phyloP scores from a whole-genome alignment of 1,140 invertebrate species.

The Danaus plexippus region DNA sequence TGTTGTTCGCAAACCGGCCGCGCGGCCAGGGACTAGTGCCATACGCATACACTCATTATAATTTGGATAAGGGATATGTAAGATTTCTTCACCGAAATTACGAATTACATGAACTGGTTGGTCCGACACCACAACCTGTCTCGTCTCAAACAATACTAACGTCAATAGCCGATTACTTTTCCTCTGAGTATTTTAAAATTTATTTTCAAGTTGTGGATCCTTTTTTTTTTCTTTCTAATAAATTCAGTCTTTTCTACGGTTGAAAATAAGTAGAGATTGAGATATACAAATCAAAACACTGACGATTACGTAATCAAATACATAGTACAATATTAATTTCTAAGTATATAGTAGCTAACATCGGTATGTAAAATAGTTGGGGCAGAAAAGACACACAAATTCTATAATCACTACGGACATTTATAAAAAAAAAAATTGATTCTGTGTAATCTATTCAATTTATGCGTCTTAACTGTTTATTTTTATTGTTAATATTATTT shows the following conservation, averaged over 20 bases:
- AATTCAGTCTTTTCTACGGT: slow-evolving; percentile 67
- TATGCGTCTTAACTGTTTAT: slow-evolving; percentile 38
- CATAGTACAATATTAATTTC: slow-evolving; percentile 48
- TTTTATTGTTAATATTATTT: background rate
- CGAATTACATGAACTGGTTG: slow-evolving; percentile 47
- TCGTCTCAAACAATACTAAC: slow-evolving; percentile 36
- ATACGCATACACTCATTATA: slow-evolving; percentile 32
- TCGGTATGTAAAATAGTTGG: slow-evolving; percentile 66
- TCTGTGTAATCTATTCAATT: slow-evolving; percentile 24
- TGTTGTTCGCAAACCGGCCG: slow-evolving; percentile 16
- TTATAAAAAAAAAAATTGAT: slow-evolving; percentile 23
- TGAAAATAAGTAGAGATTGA: slow-evolving; percentile 53
- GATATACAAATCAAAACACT: slow-evolving; percentile 40
- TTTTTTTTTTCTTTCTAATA: slow-evolving; percentile 19
- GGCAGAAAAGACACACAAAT: slow-evolving; percentile 41
- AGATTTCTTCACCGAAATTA: slow-evolving; percentile 51
- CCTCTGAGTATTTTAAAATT: slow-evolving; percentile 60
- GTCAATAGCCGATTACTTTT: slow-evolving; percentile 41
- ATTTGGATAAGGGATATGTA: slow-evolving; percentile 67
- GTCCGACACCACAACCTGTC: slow-evolving; percentile 60
- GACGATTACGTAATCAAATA: slow-evolving; percentile 57
- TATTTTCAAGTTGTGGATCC: slow-evolving; percentile 45
- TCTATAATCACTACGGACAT: slow-evolving; percentile 20
- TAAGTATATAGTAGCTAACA: slow-evolving; percentile 63
- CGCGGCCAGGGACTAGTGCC: slow-evolving; percentile 35